Conservation (phyloP, 2,888 invertebrate species). For the Cepaea hortensis region DNA sequence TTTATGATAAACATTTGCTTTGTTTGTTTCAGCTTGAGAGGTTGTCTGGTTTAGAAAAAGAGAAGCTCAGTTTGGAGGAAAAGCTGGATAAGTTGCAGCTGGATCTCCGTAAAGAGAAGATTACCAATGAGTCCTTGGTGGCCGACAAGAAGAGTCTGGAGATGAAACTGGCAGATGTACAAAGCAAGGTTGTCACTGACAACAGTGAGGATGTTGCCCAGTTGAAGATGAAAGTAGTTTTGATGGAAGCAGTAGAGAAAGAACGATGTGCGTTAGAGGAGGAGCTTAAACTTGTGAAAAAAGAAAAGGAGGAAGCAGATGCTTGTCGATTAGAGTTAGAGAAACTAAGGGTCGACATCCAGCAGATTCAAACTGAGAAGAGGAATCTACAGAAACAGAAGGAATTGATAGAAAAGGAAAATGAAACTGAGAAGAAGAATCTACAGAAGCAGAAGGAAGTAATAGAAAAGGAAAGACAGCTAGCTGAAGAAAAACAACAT, state of each 20-base stretch:
- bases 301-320: slow-evolving; percentile 37
- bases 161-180: slow-evolving; percentile 37
- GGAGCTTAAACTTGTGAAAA: slow-evolving; percentile 34
- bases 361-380: slow-evolving; percentile 31
- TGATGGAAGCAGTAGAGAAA: slow-evolving; percentile 48
- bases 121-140: slow-evolving; percentile 4
- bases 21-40: slow-evolving; percentile 39
- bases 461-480: slow-evolving; percentile 77
- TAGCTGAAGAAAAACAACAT: slow-evolving; percentile 67
- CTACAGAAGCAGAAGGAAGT: slow-evolving; percentile 44
- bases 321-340: slow-evolving; percentile 52
- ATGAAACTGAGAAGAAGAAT: slow-evolving; percentile 33
- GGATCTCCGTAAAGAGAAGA: slow-evolving; percentile 41
- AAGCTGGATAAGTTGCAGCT: slow-evolving; percentile 45
- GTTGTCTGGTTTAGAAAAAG: slow-evolving; percentile 41
- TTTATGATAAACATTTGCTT: background rate
- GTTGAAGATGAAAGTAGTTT: slow-evolving; percentile 53
- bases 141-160: slow-evolving; percentile 49
- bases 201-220: slow-evolving; percentile 46
- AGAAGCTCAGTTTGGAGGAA: slow-evolving; percentile 40
- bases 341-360: slow-evolving; percentile 42
- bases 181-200: slow-evolving; percentile 43
- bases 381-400: slow-evolving; percentile 35
- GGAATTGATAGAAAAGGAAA: slow-evolving; percentile 77
- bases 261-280: slow-evolving; percentile 39